A percentile compares a stretch with the other conserved stretches of the same genome.
Evolutionary conservation across 2,797 vertebrate species (phyloP).

Genomic region (Diplodus puntazzo): DNA sequence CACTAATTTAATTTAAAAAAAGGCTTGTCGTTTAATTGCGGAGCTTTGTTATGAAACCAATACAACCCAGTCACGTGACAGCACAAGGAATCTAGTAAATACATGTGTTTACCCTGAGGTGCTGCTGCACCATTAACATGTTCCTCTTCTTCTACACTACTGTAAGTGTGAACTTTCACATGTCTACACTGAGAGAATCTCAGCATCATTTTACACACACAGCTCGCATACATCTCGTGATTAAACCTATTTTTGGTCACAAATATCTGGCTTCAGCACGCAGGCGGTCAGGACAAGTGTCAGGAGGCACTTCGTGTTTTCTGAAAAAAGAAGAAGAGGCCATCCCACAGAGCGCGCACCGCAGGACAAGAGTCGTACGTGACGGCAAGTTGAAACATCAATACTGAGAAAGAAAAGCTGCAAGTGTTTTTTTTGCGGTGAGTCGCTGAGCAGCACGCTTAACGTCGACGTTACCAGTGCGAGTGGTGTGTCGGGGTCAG

Average conservation of each 20-base stretch:
- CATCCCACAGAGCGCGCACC: accelerated
- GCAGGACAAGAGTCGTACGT: background rate
- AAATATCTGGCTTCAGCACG: background rate
- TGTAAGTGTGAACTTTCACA: constrained; percentile 18
- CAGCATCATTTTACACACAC: background rate
- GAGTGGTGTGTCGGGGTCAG: background rate
- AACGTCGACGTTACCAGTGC: background rate
- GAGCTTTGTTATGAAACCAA: background rate
- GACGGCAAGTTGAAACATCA: background rate
- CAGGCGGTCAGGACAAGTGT: background rate
- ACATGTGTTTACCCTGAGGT: background rate
- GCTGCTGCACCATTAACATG: too few species aligned
- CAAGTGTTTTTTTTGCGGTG: background rate
- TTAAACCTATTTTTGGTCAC: background rate
- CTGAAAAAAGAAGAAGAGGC: constrained; percentile 23
- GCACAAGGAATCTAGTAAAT: background rate
- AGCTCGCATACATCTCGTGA: background rate
- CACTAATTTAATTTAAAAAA: background rate
- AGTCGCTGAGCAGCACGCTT: background rate
- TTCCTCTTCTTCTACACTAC: background rate
- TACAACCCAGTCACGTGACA: background rate
- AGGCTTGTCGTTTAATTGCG: background rate
- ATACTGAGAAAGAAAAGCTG: background rate
- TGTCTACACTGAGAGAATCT: constrained; percentile 43
- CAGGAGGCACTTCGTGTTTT: background rate